These are phyloP conservation scores for Ginglymostoma cirratum DNA, from an alignment of 2,113 vertebrate genomes.

Conservation along the genomic window DNA sequence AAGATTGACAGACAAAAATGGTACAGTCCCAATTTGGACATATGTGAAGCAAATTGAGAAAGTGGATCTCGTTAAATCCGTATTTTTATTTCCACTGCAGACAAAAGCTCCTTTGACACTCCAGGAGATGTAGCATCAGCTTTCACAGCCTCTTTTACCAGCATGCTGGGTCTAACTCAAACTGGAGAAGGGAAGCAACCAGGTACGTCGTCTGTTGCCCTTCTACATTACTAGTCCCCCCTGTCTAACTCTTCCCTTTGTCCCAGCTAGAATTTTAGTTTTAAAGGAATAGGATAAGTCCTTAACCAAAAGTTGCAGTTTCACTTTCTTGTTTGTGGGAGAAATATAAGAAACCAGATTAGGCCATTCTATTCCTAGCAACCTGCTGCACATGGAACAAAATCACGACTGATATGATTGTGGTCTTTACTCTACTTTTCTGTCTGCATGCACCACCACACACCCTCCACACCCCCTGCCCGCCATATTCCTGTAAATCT, in stretches of 20 bases:
- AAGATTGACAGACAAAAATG: background rate
- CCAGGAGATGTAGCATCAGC: conserved; percentile 58
- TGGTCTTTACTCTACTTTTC: no score
- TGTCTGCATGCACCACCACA: no score
- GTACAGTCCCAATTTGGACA: background rate
- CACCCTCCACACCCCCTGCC: no score
- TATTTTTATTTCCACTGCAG: conserved; percentile 46
- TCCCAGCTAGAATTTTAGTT: background rate
- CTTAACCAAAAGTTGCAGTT: no score
- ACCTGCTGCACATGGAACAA: no score
- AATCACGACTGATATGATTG: no score
- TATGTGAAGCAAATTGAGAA: background rate
- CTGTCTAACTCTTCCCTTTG: background rate
- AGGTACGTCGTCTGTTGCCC: background rate
- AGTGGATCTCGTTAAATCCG: background rate
- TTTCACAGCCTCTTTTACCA: conserved; percentile 66
- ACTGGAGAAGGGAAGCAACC: conserved; percentile 33
- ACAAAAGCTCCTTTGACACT: conserved; percentile 59
- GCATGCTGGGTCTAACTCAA: conserved; percentile 59
- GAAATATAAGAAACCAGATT: no score
- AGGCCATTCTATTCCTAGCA: no score
- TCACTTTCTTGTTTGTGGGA: no score
- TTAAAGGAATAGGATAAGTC: background rate
- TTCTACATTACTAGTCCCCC: background rate
- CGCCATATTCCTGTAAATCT: no score